Conservation (phyloP, 2,797 vertebrate genomes). For the Parambassis ranga region DNA sequence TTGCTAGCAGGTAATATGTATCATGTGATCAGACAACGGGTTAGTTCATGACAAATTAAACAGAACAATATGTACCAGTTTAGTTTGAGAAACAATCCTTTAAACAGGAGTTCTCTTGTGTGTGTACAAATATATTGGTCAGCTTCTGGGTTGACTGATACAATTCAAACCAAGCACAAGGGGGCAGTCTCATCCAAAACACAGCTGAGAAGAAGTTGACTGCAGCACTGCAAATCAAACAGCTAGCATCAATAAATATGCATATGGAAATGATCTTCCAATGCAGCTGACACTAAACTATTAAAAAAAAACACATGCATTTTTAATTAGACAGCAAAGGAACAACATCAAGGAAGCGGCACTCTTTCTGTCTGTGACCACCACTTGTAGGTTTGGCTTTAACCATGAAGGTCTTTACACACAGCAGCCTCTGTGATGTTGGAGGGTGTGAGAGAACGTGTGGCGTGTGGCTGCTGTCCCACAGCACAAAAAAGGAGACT, state of each 20-base stretch:
- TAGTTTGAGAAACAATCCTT: neutral
- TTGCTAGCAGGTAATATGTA: neutral
- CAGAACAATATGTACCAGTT: neutral
- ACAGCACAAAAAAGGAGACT: slow-evolving; percentile 46
- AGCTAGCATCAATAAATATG: slow-evolving; percentile 5
- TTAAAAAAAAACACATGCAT: slow-evolving; percentile 37
- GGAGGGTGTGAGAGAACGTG: slow-evolving; percentile 38
- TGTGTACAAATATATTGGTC: slow-evolving; percentile 8
- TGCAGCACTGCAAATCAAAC: slow-evolving; percentile 29
- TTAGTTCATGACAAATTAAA: neutral
- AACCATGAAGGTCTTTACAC: slow-evolving; percentile 32
- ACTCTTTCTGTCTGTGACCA: slow-evolving; percentile 20
- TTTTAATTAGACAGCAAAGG: slow-evolving; percentile 41
- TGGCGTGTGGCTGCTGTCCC: slow-evolving; percentile 48
- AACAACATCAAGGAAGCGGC: slow-evolving; percentile 39
- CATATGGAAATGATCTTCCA: slow-evolving; percentile 16
- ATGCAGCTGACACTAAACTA: slow-evolving; percentile 19
- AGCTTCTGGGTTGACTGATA: neutral
- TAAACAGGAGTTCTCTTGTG: neutral
- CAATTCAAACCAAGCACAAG: slow-evolving; percentile 51
- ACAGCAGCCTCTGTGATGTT: slow-evolving; percentile 43
- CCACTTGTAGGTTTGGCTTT: slow-evolving; percentile 21
- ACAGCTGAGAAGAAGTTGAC: slow-evolving; percentile 19
- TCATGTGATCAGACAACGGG: neutral
- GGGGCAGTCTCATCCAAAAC: slow-evolving; percentile 56